A percentile compares a stretch with the other conserved stretches of the same genome.
Conservation (phyloP, 1,140 invertebrate species). For the Pentalonia nigronervosa region DNA sequence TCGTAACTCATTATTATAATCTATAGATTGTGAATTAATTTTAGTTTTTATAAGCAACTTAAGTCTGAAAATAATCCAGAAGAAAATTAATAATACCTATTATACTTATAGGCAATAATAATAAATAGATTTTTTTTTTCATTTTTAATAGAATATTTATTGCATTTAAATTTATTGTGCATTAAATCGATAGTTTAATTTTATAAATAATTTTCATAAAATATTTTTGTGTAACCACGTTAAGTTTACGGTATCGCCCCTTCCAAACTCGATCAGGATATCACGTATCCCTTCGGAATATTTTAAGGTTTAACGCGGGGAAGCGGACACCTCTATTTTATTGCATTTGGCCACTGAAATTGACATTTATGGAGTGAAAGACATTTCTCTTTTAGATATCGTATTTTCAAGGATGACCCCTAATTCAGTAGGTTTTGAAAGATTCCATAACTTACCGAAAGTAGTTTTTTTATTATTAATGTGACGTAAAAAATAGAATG, state of each 20-base stretch:
- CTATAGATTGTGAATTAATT: too few species aligned
- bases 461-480: conserved; percentile 40
- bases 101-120: background rate
- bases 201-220: background rate
- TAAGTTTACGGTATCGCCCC: background rate
- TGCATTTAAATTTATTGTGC: background rate
- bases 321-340: conserved; percentile 52
- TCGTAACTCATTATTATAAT: too few species aligned
- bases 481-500: background rate
- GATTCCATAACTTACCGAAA: conserved; percentile 48
- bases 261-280: background rate
- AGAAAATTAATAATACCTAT: background rate
- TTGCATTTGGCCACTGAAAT: conserved; percentile 54
- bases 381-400: conserved; percentile 50
- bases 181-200: background rate
- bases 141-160: background rate
- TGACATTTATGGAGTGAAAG: conserved; percentile 57
- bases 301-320: conserved; percentile 41
- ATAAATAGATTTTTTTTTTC: background rate
- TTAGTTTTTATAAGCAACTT: too few species aligned
- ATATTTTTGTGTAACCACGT: background rate
- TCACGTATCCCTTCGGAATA: conserved; percentile 53
- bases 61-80: too few species aligned
- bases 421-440: conserved; percentile 33
- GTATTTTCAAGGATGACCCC: conserved; percentile 26